Conservation (phyloP, 1,140 invertebrate species). For the Bathynomus jamesi region DNA sequence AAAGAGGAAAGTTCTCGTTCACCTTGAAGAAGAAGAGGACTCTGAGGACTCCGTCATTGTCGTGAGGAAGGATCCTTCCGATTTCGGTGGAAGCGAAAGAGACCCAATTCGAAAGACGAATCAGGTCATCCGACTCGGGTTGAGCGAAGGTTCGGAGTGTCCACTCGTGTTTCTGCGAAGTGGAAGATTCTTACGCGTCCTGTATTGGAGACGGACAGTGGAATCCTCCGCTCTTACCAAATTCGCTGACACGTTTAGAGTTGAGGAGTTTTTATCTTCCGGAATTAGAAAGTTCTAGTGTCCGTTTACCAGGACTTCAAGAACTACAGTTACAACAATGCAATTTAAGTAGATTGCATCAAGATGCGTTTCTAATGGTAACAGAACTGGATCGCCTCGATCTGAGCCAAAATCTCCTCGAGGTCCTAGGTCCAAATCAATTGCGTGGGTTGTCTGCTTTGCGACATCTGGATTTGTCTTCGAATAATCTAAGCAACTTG, state of each 20-base stretch:
- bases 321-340: neutral
- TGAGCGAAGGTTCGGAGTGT: neutral
- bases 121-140: neutral
- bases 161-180: neutral
- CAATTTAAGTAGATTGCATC: neutral
- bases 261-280: neutral
- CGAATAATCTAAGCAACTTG: conserved; percentile 44
- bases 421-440: conserved; percentile 49
- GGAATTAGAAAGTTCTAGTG: neutral
- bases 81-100: neutral
- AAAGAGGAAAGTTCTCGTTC: neutral
- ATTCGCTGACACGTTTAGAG: neutral
- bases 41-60: neutral
- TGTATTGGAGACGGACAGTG: neutral
- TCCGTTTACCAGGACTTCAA: neutral
- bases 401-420: conserved; percentile 57
- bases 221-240: neutral
- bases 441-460: conserved; percentile 43
- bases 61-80: neutral
- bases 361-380: neutral
- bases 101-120: neutral
- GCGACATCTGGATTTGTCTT: conserved; percentile 44
- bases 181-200: neutral
- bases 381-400: conserved; percentile 43
- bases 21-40: neutral